phyloP scores from a whole-genome alignment of 2,113 vertebrate genomes.

The Coreoperca whiteheadi region DNA sequence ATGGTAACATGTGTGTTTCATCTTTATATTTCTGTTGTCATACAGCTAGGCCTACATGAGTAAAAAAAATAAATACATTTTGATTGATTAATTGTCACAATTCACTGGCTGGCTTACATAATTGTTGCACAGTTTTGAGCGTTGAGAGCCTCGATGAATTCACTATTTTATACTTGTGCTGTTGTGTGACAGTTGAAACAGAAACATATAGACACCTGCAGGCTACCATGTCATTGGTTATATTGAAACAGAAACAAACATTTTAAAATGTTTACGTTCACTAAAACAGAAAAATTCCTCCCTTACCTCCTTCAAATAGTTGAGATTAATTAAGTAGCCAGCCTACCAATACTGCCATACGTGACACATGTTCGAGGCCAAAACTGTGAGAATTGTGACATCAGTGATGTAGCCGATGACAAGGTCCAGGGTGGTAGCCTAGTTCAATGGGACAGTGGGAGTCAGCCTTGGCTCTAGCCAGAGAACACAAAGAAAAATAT shows the following conservation, averaged over 20 bases:
- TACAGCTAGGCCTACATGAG: not conserved
- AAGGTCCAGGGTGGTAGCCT: not conserved
- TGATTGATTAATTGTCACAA: not conserved
- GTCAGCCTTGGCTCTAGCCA: no score
- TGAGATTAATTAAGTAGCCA: not conserved
- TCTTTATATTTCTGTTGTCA: not conserved
- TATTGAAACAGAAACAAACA: constrained; percentile 5
- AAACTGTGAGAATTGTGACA: not conserved
- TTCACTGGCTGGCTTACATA: constrained; percentile 5
- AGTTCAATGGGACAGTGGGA: not conserved
- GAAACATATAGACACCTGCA: constrained; percentile 38
- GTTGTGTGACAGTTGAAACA: constrained; percentile 32
- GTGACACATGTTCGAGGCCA: not conserved
- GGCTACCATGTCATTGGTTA: constrained; percentile 17
- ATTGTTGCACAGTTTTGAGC: not conserved
- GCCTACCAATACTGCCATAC: not conserved
- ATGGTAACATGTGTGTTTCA: not conserved
- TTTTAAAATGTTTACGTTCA: not conserved
- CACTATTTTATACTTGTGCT: not conserved
- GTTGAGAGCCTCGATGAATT: not conserved
- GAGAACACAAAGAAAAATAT: no score
- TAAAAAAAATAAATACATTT: not conserved
- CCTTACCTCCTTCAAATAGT: not conserved
- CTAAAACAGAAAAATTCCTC: not conserved
- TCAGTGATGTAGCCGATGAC: not conserved